A percentile compares a stretch with the other conserved stretches of the same genome.
Evolutionary conservation across 53 echinoderm and acorn worm species (phyloP).

Genomic region (Echinometra lucunter): DNA sequence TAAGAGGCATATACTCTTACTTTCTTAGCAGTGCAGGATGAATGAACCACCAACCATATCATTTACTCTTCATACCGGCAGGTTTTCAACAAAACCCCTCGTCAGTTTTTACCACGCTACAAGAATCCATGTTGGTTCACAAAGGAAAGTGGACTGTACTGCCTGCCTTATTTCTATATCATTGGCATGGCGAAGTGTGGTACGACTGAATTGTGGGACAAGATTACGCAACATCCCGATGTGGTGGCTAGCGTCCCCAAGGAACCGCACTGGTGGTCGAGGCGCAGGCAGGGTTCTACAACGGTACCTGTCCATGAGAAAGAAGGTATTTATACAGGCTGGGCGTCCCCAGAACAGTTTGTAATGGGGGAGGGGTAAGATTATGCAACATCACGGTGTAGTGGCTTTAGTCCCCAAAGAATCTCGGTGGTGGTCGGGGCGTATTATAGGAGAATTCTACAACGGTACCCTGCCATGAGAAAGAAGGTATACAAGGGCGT

Average conservation of each 20-base stretch:
- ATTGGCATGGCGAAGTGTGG: conserved; percentile 55
- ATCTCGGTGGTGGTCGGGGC: too few relatives aligned
- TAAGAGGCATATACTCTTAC: not conserved
- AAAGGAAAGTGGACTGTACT: not conserved
- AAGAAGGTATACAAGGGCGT: too few relatives aligned
- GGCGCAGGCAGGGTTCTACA: not conserved
- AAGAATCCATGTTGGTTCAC: conserved; percentile 72
- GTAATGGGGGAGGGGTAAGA: too few relatives aligned
- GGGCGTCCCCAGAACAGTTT: too few relatives aligned
- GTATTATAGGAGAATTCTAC: not conserved
- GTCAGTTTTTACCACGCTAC: not conserved
- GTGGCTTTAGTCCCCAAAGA: too few relatives aligned
- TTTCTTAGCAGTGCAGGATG: not conserved
- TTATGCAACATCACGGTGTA: too few relatives aligned
- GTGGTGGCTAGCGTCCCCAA: conserved; percentile 36
- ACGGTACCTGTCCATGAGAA: not conserved
- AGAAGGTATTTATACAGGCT: too few relatives aligned
- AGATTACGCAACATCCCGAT: conserved; percentile 52
- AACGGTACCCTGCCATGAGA: too few relatives aligned
- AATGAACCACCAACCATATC: not conserved
- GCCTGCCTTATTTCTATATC: conserved; percentile 63
- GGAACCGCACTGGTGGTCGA: conserved; percentile 67
- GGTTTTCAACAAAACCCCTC: not conserved
- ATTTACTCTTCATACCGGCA: not conserved
- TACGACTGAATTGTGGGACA: conserved; percentile 61